These are phyloP conservation scores for Lepas anatifera DNA, from an alignment of 2,888 invertebrate genomes.

Conservation along the genomic window DNA sequence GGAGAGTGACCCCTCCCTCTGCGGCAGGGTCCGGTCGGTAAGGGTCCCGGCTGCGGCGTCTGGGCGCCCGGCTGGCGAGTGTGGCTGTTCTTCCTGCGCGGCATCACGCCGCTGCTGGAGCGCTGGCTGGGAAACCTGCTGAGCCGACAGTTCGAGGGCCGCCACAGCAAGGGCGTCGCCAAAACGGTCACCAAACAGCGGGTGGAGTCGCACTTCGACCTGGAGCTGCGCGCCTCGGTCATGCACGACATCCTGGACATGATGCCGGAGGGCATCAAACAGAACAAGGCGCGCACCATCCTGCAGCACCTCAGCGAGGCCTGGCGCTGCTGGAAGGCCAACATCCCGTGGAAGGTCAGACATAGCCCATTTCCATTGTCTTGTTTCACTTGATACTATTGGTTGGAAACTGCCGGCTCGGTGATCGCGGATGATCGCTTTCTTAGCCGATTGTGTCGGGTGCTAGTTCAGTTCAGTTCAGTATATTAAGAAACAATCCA, in stretches of 20 bases:
- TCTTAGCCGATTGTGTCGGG: too few species aligned
- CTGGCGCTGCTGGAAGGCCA: slow-evolving; percentile 99
- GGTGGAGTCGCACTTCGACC: slow-evolving; percentile 98
- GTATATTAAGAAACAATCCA: too few species aligned
- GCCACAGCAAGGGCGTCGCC: slow-evolving; percentile 98
- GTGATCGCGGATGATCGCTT: too few species aligned
- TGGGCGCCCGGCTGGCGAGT: slow-evolving; percentile 99
- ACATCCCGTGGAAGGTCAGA: slow-evolving; percentile 95
- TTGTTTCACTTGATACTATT: too few species aligned
- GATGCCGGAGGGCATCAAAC: slow-evolving; percentile 99
- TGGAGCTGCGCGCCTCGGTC: slow-evolving; percentile 90
- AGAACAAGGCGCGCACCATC: slow-evolving; percentile 98
- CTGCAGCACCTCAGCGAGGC: slow-evolving; percentile 98
- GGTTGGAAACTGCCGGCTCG: too few species aligned
- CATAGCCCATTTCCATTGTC: too few species aligned
- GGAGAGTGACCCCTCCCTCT: slow-evolving; percentile 15
- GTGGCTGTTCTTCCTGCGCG: slow-evolving; percentile 99
- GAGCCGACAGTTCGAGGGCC: slow-evolving; percentile 96
- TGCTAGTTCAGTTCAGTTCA: too few species aligned
- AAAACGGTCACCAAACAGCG: slow-evolving; percentile 99
- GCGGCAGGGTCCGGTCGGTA: slow-evolving; percentile 83
- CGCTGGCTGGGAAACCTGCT: slow-evolving; percentile 98
- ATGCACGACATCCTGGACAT: slow-evolving; percentile 97
- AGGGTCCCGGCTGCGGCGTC: slow-evolving; percentile 95
- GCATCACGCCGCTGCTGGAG: slow-evolving; percentile 93